Conservation (phyloP, 2,797 vertebrate genomes). For the Graptemys geographica region DNA sequence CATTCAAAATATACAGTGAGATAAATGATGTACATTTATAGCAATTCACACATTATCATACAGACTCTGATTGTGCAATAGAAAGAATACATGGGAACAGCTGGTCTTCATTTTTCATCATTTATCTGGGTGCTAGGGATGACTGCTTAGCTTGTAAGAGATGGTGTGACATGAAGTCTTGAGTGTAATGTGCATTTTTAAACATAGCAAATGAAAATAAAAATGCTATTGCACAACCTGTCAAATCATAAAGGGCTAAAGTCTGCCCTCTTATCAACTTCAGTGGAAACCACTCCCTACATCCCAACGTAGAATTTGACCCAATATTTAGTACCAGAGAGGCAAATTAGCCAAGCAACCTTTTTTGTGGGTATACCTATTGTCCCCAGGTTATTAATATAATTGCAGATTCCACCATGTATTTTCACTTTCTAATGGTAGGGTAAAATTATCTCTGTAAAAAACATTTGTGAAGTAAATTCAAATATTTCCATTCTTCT, state of each 20-base stretch:
- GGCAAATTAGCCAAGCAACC: constrained; percentile 27
- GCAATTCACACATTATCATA: not conserved
- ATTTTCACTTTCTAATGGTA: constrained; percentile 35
- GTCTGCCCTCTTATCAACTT: not conserved
- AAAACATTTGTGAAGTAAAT: not conserved
- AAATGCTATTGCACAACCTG: constrained; percentile 16
- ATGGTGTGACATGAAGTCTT: not conserved
- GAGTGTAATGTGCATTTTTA: not conserved
- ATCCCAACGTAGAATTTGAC: not conserved
- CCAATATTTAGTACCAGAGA: constrained; percentile 11
- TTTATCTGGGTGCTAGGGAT: not conserved
- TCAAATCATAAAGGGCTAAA: constrained; percentile 3
- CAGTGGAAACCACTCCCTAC: not conserved
- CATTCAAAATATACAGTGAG: not conserved
- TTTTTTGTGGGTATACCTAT: constrained; percentile 23
- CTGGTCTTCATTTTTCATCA: not conserved
- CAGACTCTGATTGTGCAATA: not conserved
- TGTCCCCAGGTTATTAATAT: constrained; percentile 44
- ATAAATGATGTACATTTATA: not conserved
- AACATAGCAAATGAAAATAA: not conserved
- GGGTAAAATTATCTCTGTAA: not conserved
- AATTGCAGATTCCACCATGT: not conserved
- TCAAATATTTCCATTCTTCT: not conserved
- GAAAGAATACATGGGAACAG: not conserved
- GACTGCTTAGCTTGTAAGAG: not conserved